phyloP scores from a whole-genome alignment of 2,888 invertebrate genomes.

The Isotomurus palustris region DNA sequence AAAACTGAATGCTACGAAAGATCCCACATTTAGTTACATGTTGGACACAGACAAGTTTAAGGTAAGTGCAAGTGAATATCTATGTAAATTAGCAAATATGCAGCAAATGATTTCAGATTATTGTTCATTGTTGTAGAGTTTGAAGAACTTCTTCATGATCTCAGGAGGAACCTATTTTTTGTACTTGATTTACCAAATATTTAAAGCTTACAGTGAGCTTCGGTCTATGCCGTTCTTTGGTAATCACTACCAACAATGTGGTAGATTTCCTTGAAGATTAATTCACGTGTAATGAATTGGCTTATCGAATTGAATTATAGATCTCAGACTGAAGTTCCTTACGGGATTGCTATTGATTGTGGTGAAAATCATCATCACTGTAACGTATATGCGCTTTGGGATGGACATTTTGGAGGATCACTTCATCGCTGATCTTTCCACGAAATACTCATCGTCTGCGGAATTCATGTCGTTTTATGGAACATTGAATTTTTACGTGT shows the following conservation, averaged over 20 bases:
- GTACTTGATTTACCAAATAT: slow-evolving; percentile 74
- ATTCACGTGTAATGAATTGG: not conserved
- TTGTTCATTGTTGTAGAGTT: slow-evolving; percentile 61
- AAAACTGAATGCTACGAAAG: slow-evolving; percentile 76
- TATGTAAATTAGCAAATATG: not conserved
- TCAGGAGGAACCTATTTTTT: slow-evolving; percentile 77
- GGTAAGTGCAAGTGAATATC: too few species aligned
- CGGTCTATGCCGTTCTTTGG: slow-evolving; percentile 97
- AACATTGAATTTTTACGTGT: slow-evolving; percentile 86
- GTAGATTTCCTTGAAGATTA: not conserved
- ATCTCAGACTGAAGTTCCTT: slow-evolving; percentile 83
- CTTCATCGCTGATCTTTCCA: slow-evolving; percentile 82
- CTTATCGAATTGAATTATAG: slow-evolving; percentile 56
- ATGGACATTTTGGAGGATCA: slow-evolving; percentile 80
- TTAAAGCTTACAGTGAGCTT: slow-evolving; percentile 88
- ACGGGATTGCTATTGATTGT: slow-evolving; percentile 80
- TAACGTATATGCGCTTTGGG: slow-evolving; percentile 79
- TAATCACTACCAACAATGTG: slow-evolving; percentile 50
- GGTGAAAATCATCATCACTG: slow-evolving; percentile 65
- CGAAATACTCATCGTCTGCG: slow-evolving; percentile 84
- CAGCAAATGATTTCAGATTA: slow-evolving; percentile 9
- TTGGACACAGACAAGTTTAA: slow-evolving; percentile 77
- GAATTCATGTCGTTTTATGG: slow-evolving; percentile 96
- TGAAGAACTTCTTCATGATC: slow-evolving; percentile 85
- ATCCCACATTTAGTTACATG: slow-evolving; percentile 88